Percentiles rank a stretch among this genome's conserved stretches.
Evolutionary conservation across 92 coral and sea anemone genomes (phyloP).

Genomic region (Hydrozoanthus gracilis): DNA sequence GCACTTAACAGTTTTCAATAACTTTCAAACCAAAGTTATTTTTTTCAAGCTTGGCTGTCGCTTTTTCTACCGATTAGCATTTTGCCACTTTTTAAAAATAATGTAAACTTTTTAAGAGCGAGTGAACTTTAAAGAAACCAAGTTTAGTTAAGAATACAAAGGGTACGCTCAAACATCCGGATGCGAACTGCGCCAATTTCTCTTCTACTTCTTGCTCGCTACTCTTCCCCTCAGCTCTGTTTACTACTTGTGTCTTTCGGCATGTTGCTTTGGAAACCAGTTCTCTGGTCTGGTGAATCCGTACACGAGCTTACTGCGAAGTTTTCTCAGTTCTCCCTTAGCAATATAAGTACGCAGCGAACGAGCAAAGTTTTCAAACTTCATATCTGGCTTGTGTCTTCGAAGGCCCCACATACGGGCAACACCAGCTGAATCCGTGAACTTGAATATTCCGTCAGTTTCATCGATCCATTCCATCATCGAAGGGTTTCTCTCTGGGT

Average conservation of each 20-base stretch:
- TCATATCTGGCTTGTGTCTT: slow-evolving; percentile 42
- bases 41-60: too few relatives aligned
- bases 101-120: too few relatives aligned
- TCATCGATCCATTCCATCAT: slow-evolving; percentile 49
- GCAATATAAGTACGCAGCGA: slow-evolving; percentile 44
- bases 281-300: slow-evolving; percentile 29
- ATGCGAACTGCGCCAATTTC: not conserved
- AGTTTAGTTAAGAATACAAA: too few relatives aligned
- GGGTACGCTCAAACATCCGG: not conserved
- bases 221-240: not conserved
- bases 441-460: slow-evolving; percentile 32
- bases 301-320: slow-evolving; percentile 32
- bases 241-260: not conserved
- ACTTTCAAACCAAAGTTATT: too few relatives aligned
- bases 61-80: too few relatives aligned
- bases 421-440: slow-evolving; percentile 34
- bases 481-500: slow-evolving; percentile 34
- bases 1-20: too few relatives aligned
- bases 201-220: not conserved
- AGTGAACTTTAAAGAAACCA: too few relatives aligned
- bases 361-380: slow-evolving; percentile 41
- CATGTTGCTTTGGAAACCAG: slow-evolving; percentile 33
- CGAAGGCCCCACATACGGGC: slow-evolving; percentile 46
- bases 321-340: slow-evolving; percentile 29
- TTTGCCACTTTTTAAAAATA: too few relatives aligned